A percentile compares a stretch with the other conserved stretches of the same genome.
These are phyloP conservation scores for Heliconius ethilla DNA, from an alignment of 2,888 invertebrate genomes.

Conservation along the genomic window DNA sequence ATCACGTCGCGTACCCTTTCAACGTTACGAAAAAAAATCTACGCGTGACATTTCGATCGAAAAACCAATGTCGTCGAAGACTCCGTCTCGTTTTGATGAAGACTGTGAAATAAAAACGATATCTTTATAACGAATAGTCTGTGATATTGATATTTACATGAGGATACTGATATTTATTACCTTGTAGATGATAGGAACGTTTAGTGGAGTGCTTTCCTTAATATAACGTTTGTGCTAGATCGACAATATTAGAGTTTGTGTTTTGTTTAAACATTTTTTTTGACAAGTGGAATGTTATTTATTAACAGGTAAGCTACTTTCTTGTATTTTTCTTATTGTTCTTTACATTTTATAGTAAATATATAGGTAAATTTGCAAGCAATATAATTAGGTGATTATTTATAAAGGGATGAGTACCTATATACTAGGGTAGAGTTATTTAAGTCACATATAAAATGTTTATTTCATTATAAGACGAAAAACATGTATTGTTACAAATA, in stretches of 20 bases:
- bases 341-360: not conserved
- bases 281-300: slow-evolving; percentile 19
- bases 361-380: not conserved
- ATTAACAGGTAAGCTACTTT: slow-evolving; percentile 12
- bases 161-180: slow-evolving; percentile 69
- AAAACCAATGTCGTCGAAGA: slow-evolving; percentile 63
- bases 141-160: slow-evolving; percentile 70
- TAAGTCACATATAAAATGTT: not conserved
- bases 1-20: slow-evolving; percentile 77
- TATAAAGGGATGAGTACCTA: too few relatives aligned
- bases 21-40: slow-evolving; percentile 71
- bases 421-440: too few relatives aligned
- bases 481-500: not conserved
- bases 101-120: slow-evolving; percentile 56
- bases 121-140: slow-evolving; percentile 72
- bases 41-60: slow-evolving; percentile 68
- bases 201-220: slow-evolving; percentile 70
- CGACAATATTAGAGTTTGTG: slow-evolving; percentile 42
- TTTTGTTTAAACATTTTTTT: slow-evolving; percentile 10
- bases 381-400: not conserved
- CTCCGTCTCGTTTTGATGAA: slow-evolving; percentile 50
- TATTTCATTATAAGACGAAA: not conserved
- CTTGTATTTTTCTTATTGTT: not conserved
- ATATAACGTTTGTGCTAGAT: slow-evolving; percentile 51
- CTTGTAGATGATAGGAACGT: slow-evolving; percentile 54